phyloP scores from a whole-genome alignment of 2,888 invertebrate species.

The Philereme vetulata region DNA sequence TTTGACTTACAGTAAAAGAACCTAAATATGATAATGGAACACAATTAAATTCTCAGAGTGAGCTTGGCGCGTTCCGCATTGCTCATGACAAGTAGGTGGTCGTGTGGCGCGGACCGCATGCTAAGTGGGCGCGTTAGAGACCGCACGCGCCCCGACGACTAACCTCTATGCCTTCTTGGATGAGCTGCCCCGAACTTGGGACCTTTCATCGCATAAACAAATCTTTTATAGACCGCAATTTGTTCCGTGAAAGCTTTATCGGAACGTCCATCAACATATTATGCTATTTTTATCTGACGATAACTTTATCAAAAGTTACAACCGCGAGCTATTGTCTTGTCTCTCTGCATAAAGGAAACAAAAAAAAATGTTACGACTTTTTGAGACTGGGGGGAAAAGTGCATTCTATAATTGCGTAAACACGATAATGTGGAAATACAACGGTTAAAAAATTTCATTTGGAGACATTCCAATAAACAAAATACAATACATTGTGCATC shows the following conservation, averaged over 20 bases:
- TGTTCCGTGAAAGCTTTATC: conserved; percentile 71
- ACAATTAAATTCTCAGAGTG: conserved; percentile 82
- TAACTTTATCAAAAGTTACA: conserved; percentile 13
- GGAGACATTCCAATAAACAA: conserved; percentile 45
- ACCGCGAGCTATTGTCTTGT: too few species aligned
- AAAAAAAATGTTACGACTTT: too few species aligned
- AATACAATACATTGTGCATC: conserved; percentile 47
- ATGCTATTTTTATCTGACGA: conserved; percentile 34
- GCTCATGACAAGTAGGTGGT: conserved; percentile 79
- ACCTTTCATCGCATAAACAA: conserved; percentile 67
- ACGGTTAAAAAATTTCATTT: conserved; percentile 27
- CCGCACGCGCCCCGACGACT: conserved; percentile 48
- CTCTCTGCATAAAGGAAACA: too few species aligned
- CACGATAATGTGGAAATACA: too few species aligned
- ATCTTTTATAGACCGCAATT: conserved; percentile 69
- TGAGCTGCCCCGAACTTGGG: conserved; percentile 64
- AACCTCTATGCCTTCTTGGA: conserved; percentile 70
- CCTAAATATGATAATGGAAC: conserved; percentile 83
- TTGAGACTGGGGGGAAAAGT: too few species aligned
- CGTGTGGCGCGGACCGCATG: conserved; percentile 64
- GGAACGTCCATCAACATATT: conserved; percentile 37
- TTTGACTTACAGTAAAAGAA: conserved; percentile 83
- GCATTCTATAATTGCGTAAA: too few species aligned
- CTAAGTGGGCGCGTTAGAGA: conserved; percentile 59
- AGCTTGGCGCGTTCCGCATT: conserved; percentile 77